Evolutionary conservation across 1,140 invertebrate species (phyloP), one percentile per base, ranked within the genome.

Genomic region (Zeugodacus cucurbitae): DNA sequence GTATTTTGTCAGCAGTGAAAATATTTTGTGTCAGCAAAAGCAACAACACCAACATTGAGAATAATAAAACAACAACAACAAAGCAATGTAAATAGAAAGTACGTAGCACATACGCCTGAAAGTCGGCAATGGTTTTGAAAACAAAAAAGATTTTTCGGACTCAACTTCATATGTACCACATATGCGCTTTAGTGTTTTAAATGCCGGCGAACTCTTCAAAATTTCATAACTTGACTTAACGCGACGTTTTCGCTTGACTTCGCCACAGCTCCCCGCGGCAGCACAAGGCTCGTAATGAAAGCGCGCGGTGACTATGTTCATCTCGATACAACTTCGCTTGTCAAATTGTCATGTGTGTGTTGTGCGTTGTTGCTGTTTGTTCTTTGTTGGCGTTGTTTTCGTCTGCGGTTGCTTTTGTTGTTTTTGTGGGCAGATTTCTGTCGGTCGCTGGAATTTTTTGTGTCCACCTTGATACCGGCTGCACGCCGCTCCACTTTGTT

Each of bases 171-270:
- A 34, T 41, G 37, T 74, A 20, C 6, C 6, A 6, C 26, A 5
- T 41, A 29, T 14, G 32, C 22, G 32, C 22, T 4, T 11, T 10
- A 20, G 14, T 22, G 34, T 34, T 37, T 67, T 34, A 74, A 22
- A 74, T 74, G 32, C 7, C 64, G 14, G 34, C 37, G n/a, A 82
- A 10, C n/a, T 7, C 74, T 82, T 82, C 41, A 26, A 82, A 82
- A 82, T 48, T 48, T 82, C 74, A 82, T 82, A 82, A 48, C 41
- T 82, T 44, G 41, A 48, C 44, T 82, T 74, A 82, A 48, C 41
- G n/a, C 41, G n/a, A 82, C 22, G 34, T 22, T 82, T 82, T 11
- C 74, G n/a, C 74, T 54, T 29, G 74, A 82, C 74, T 82, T 29
- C n/a, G 20, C 2, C n/a, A 48, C 22, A 8, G 48, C 48, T 0